These are phyloP conservation scores for Sialia sialis DNA, from an alignment of 2,113 vertebrate genomes.

Conservation along the genomic window DNA sequence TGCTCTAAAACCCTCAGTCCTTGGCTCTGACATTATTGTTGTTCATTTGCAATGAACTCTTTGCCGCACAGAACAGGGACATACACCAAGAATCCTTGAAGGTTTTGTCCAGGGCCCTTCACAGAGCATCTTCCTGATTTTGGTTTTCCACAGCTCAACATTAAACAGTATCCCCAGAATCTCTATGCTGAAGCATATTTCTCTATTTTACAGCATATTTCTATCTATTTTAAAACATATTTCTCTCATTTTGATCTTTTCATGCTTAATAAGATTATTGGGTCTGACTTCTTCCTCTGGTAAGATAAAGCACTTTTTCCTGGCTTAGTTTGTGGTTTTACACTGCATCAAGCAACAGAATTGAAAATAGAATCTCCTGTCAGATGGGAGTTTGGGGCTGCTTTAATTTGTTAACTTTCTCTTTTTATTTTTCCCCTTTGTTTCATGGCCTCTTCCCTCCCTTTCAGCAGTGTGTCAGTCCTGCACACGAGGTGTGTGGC, in stretches of 20 bases:
- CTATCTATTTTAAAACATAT: background rate
- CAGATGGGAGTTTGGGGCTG: background rate
- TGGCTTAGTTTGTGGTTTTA: background rate
- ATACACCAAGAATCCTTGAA: background rate
- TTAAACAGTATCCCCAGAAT: background rate
- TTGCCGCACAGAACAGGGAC: background rate
- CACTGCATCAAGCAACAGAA: background rate
- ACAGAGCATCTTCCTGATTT: background rate
- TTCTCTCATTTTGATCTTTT: background rate
- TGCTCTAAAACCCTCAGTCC: background rate
- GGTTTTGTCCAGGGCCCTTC: background rate
- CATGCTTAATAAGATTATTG: background rate
- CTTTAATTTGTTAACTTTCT: background rate
- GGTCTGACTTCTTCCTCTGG: background rate
- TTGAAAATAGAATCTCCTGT: background rate
- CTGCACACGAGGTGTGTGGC: background rate
- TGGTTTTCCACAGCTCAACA: background rate
- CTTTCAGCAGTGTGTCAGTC: too few species aligned
- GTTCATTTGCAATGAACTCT: background rate
- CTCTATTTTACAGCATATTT: too few species aligned
- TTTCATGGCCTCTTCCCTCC: background rate
- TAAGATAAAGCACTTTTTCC: background rate
- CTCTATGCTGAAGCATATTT: background rate
- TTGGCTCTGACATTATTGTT: background rate
- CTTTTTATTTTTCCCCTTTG: rapidly evolving